phyloP scores from a whole-genome alignment of 1,140 invertebrate genomes.

The Brachionus manjavacas region DNA sequence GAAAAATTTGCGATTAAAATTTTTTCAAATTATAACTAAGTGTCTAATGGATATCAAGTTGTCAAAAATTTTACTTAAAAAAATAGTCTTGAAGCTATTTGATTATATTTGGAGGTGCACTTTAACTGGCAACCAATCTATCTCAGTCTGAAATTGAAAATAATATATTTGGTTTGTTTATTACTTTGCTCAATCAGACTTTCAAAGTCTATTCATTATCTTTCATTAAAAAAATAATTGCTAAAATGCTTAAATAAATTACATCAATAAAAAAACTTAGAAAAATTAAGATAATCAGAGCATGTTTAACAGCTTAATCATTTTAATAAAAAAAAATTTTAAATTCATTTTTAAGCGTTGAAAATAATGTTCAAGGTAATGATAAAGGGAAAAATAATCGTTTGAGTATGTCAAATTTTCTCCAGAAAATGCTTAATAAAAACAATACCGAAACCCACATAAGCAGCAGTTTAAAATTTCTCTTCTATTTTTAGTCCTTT shows the following conservation, averaged over 20 bases:
- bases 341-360: neutral
- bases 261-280: too few relatives aligned
- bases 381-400: too few relatives aligned
- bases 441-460: neutral
- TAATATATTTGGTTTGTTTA: neutral
- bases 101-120: neutral
- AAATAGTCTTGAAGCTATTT: neutral
- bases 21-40: neutral
- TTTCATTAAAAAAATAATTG: neutral
- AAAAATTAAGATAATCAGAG: too few relatives aligned
- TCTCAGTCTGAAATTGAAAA: neutral
- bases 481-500: neutral
- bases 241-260: neutral
- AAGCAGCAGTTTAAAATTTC: neutral
- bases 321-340: too few relatives aligned
- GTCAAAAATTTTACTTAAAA: neutral
- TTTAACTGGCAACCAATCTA: neutral
- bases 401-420: neutral
- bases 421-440: neutral
- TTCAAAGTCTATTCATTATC: neutral
- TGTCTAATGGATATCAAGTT: neutral
- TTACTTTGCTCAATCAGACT: neutral
- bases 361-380: too few relatives aligned
- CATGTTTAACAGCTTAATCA: neutral
- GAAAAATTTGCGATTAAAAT: neutral